Evolutionary conservation across 2,797 vertebrate genomes (phyloP), one percentile per base, ranked within the genome.

Genomic region (Chrosomus eos): DNA sequence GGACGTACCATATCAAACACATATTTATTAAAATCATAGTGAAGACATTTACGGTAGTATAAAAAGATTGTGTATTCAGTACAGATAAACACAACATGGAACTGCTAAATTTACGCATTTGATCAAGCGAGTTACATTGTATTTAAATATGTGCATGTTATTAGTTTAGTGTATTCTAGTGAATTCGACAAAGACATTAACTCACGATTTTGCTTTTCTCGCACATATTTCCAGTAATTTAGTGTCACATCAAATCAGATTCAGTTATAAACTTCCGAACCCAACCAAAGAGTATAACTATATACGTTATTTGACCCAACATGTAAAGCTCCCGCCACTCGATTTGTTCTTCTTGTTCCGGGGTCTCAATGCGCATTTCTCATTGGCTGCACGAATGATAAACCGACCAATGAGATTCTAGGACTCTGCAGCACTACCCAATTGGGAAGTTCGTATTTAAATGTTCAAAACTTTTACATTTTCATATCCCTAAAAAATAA

Each of bases 151-250:
- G 6, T 33, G 1, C 16, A 71, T 60, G 13, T 45, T 13, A 45
- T 31, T 21, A 64, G n/a, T n/a, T 60, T 19, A 0, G 53, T 10
- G 26, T 38, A 70, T 13, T n/a, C 26, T 31, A 23, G 14, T 28
- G 7, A 48, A n/a, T 26, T 58, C 5, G 23, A 19, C 10, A 40
- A 72, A 26, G 31, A 64, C 10, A 21, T 8, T 19, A 72, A 88
- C 89, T 88, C 82, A 95, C 94, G 92, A 90, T 93, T 8, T 91
- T 90, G 4, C 92, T 93, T 85, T 94, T 94, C 70, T 95, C 95
- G 87, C 92, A 90, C 95, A 96, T 95, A 72, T 2, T 70, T 31
- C 1, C 28, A 2, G 1, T 11, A 3, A 60, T 21, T 11, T 10
- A 26, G 23, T 13, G 2, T 43, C 38, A 28, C 19, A 13, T n/a